These are phyloP conservation scores for Coptotermes formosanus DNA, from an alignment of 1,140 invertebrate species.

Conservation along the genomic window DNA sequence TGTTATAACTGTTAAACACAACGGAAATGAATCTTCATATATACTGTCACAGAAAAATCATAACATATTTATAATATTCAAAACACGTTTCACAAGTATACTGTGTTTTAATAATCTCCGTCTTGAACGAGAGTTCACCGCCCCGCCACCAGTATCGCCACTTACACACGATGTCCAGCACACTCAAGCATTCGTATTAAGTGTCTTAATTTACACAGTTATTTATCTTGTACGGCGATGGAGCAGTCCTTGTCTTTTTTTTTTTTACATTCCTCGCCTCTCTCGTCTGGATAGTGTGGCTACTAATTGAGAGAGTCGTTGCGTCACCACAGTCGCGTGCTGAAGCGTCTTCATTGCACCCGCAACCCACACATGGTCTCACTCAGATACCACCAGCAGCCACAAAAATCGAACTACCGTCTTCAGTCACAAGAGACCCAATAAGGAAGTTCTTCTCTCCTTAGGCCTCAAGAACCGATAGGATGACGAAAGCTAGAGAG, in stretches of 20 bases:
- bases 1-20: not conserved
- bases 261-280: not conserved
- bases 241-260: not conserved
- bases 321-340: not conserved
- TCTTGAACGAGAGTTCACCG: not conserved
- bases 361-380: not conserved
- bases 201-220: slow-evolving; percentile 16
- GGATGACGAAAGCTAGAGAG: not conserved
- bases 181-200: not conserved
- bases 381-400: not conserved
- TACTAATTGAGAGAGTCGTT: not conserved
- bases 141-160: not conserved
- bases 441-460: not conserved
- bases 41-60: not conserved
- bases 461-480: not conserved
- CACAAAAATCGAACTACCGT: not conserved
- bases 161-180: not conserved
- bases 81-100: not conserved
- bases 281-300: not conserved
- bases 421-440: not conserved
- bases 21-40: not conserved
- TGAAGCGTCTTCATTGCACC: not conserved
- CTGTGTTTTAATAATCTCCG: not conserved
- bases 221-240: not conserved
- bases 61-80: not conserved